Base-by-base conservation (phyloP, 2,113 vertebrate species). In the Toxotes jaculatrix region DNA sequence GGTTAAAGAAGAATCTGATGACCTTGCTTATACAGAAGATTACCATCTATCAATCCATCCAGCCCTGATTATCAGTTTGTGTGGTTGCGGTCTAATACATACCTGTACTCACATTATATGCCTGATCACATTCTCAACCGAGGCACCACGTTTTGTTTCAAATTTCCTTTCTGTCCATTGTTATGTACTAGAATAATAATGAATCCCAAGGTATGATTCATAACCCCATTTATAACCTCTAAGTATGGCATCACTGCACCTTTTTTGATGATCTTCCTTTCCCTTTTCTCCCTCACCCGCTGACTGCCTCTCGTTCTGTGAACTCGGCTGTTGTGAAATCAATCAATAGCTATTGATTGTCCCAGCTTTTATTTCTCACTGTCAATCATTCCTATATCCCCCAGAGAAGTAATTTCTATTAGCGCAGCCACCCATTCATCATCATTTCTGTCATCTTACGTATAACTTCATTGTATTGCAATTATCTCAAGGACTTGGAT, bases 331-430 rank as follows among this genome's bases (percentile, higher is more conserved):
- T 71, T 85, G 55, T 79, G 63, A 89, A 87, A 91, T 88, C 88
- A 91, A 86, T 92, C 90, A 91, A 92, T 88, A 84, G 80, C 45
- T 76, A 89, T 87, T 85, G 84, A 92, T 93, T 88, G 87, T 79
- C 68, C 59, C 66, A 19, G 86, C 74, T 83, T 91, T 90, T 90
- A 90, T 90, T 88, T 57, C 88, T 87, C 89, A 36, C 69, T 87
- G 88, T 84, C 89, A 86, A 63, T 87, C 88, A 83, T 87, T 79
- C 80, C 74, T 64, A 32, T 63, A 71, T 88, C 55, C 55, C 82
- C 87, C 73, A 27, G 75, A 87, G 79, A 89, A 90, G 87, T 83
- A n/a, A 88, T 93, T 93, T 91, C 76, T 87, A 82, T 91, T 65
- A 82, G 80, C 36, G n/a, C 69, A 66, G 78, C 78, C 70, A 36